Base-by-base conservation (phyloP, 2,888 invertebrate genomes). In the Thalpophila matura region DNA sequence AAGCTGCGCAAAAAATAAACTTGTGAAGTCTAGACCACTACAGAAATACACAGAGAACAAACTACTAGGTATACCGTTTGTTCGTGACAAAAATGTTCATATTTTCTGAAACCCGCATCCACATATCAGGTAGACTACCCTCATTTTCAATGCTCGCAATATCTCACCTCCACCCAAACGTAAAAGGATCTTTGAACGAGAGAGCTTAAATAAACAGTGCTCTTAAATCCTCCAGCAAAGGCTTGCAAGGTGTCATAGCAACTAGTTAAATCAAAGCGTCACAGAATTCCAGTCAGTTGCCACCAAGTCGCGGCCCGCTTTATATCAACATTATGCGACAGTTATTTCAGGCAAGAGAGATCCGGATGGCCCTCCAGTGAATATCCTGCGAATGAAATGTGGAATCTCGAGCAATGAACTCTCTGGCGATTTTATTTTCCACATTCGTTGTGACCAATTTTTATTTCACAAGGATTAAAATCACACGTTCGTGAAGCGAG, bases 241-340 rank as follows among this genome's bases (percentile, higher is more conserved):
- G 53, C 58, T 62, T 55, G 50, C 37, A 53, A 75, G 74, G 75
- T 68, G 75, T 69, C 67, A 73, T 61, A 66, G 74, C 47, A 63
- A 55, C 57, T 76, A 63, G 76, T 78, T 76, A 78, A 80, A 77
- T 74, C 72, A 73, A 69, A 77, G 74, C 49, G 63, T 50, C 67
- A 68, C 66, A 67, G 74, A 79, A 79, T 78, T 73, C 67, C 80
- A 80, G 82, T 83, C 83, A 86, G 84, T 85, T 86, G 71, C 78
- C 57, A 72, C 75, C 55, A 75, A 77, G 76, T 61, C 63, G 59
- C 49, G 68, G 68, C 68, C 80, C 81, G 79, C 83, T 80, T 83
- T 91, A 90, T 90, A 90, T 92, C 89, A 92, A 84, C 86, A 85
- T 88, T 89, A 88, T 89, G 88, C 86, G 92, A 91, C 92, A 90